phyloP scores from a whole-genome alignment of 2,113 vertebrate genomes.

The Romanogobio albipinnatus region DNA sequence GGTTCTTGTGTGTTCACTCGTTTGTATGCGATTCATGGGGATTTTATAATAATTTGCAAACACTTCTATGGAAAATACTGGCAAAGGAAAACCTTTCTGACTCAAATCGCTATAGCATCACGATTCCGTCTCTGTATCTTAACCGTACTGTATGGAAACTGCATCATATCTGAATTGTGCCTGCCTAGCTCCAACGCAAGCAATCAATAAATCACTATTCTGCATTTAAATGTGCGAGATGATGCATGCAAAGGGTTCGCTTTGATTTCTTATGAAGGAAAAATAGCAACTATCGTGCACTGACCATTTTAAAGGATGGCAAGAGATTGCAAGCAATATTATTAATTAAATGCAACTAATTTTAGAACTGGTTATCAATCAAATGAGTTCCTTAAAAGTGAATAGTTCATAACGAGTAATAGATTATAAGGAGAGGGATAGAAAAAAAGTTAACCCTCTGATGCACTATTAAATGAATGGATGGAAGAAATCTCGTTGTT shows the following conservation, averaged over 20 bases:
- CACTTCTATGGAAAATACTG: neutral
- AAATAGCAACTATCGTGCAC: neutral
- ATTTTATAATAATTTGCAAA: neutral
- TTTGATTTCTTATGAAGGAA: neutral
- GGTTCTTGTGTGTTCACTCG: neutral
- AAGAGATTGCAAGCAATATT: neutral
- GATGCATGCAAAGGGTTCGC: neutral
- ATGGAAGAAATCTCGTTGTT: no score
- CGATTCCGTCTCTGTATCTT: neutral
- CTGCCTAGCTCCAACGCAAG: constrained; percentile 4
- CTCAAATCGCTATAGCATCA: neutral
- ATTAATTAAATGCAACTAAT: constrained; percentile 4
- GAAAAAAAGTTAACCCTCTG: neutral
- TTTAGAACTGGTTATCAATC: constrained; percentile 1
- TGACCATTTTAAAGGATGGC: neutral
- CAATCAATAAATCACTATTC: neutral
- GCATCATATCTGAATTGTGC: neutral
- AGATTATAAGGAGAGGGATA: neutral
- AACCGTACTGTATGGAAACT: constrained; percentile 1
- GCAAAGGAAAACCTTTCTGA: neutral
- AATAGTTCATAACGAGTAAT: neutral
- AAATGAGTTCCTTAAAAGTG: neutral
- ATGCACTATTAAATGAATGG: neutral
- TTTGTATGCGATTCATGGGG: neutral
- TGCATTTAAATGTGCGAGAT: constrained; percentile 24